Conservation (phyloP, 2,113 vertebrate species). For the Symphodus melops region DNA sequence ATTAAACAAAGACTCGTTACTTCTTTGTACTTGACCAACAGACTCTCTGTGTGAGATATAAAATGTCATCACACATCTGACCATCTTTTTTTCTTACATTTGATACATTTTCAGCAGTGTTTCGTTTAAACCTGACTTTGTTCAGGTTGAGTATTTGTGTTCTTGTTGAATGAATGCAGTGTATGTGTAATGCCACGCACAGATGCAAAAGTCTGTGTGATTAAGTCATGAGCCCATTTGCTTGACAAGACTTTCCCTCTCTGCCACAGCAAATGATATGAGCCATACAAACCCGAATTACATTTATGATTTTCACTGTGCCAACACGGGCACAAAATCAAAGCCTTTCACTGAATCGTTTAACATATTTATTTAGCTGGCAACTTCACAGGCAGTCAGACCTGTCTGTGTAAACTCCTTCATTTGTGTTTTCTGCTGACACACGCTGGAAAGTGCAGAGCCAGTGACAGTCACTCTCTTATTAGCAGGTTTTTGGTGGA, state of each 20-base stretch:
- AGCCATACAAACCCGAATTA: conserved; percentile 71
- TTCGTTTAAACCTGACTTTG: conserved; percentile 11
- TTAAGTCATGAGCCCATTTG: conserved; percentile 45
- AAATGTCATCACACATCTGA: conserved; percentile 15
- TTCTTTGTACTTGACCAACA: too few species aligned
- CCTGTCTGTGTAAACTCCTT: conserved; percentile 67
- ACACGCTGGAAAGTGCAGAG: conserved; percentile 69
- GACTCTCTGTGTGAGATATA: conserved; percentile 16
- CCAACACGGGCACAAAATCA: conserved; percentile 71
- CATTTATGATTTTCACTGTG: conserved; percentile 67
- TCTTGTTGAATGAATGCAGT: background rate
- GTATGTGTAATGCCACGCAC: conserved; percentile 6
- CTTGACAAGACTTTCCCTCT: conserved; percentile 63
- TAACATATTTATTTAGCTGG: conserved; percentile 76
- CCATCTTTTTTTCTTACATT: conserved; percentile 29
- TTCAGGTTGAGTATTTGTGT: conserved; percentile 18
- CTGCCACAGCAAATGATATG: conserved; percentile 68
- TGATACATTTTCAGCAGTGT: background rate
- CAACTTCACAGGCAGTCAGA: conserved; percentile 64
- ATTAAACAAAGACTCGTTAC: too few species aligned
- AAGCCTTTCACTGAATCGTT: conserved; percentile 76
- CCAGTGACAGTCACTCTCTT: conserved; percentile 75
- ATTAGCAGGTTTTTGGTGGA: conserved; percentile 70
- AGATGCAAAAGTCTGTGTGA: conserved; percentile 37
- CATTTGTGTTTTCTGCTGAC: conserved; percentile 73